Conservation (phyloP, 2,888 invertebrate genomes). For the Rosalia funebris region DNA sequence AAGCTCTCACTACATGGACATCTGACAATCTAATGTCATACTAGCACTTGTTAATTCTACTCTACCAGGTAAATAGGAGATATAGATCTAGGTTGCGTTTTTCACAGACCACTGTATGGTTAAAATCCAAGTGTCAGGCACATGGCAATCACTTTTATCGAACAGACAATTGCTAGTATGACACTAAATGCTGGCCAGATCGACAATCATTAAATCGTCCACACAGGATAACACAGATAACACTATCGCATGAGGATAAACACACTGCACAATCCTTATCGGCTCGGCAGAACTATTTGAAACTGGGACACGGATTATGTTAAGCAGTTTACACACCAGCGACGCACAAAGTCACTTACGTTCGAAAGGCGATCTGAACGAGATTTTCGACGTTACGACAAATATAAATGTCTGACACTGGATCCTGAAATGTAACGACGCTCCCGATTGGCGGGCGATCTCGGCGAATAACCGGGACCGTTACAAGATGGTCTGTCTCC, state of each 20-base stretch:
- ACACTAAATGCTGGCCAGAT: conserved; percentile 41
- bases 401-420: conserved; percentile 85
- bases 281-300: conserved; percentile 24
- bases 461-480: conserved; percentile 64
- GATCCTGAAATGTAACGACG: conserved; percentile 71
- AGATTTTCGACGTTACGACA: conserved; percentile 75
- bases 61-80: conserved; percentile 19
- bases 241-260: conserved; percentile 31
- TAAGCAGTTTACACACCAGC: conserved; percentile 37
- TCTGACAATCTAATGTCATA: conserved; percentile 44
- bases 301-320: conserved; percentile 36
- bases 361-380: conserved; percentile 97
- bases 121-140: conserved; percentile 43
- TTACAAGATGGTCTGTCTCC: conserved; percentile 69
- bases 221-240: conserved; percentile 35
- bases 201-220: conserved; percentile 8
- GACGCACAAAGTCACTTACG: conserved; percentile 75
- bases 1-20: conserved; percentile 13
- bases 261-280: conserved; percentile 39
- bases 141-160: conserved; percentile 23
- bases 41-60: conserved; percentile 41
- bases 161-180: conserved; percentile 50
- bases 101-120: conserved; percentile 46
- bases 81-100: conserved; percentile 4
- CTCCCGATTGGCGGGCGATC: conserved; percentile 62